Conservation (phyloP, 1,140 invertebrate genomes). For the Zaprionus davidi region DNA sequence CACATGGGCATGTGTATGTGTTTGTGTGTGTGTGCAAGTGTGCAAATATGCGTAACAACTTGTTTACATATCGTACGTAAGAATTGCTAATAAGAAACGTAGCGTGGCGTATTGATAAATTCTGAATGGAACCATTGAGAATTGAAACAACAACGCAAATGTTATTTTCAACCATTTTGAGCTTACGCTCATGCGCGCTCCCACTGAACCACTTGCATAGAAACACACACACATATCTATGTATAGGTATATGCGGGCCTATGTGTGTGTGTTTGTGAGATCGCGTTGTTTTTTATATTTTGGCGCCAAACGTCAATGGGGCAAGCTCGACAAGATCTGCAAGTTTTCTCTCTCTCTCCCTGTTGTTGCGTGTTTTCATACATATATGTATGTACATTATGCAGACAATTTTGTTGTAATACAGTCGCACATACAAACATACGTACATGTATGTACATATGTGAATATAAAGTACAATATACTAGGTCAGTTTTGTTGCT, state of each 20-base stretch:
- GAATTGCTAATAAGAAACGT: slow-evolving; percentile 40
- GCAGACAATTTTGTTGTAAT: slow-evolving; percentile 13
- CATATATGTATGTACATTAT: slow-evolving; percentile 3
- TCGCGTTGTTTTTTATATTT: slow-evolving; percentile 32
- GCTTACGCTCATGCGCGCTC: slow-evolving; percentile 39
- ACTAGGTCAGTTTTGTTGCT: slow-evolving; percentile 30
- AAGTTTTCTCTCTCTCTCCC: neutral
- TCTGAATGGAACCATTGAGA: slow-evolving; percentile 50
- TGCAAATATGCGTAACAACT: slow-evolving; percentile 31
- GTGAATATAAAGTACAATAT: neutral
- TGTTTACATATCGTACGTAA: slow-evolving; percentile 40
- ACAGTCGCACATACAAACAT: neutral
- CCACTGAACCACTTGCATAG: slow-evolving; percentile 16
- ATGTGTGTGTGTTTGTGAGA: slow-evolving; percentile 6
- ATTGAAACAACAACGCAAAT: slow-evolving; percentile 42
- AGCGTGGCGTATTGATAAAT: slow-evolving; percentile 18
- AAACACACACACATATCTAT: neutral
- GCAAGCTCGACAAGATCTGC: slow-evolving; percentile 33
- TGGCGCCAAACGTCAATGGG: slow-evolving; percentile 47
- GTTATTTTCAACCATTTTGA: slow-evolving; percentile 31
- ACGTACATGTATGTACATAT: neutral
- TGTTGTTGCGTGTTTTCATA: slow-evolving; percentile 12
- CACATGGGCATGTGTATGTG: neutral
- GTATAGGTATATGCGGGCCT: neutral
- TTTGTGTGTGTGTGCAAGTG: neutral